Evolutionary conservation across 1,140 invertebrate species (phyloP).

Genomic region (Drosophila sturtevanti): DNA sequence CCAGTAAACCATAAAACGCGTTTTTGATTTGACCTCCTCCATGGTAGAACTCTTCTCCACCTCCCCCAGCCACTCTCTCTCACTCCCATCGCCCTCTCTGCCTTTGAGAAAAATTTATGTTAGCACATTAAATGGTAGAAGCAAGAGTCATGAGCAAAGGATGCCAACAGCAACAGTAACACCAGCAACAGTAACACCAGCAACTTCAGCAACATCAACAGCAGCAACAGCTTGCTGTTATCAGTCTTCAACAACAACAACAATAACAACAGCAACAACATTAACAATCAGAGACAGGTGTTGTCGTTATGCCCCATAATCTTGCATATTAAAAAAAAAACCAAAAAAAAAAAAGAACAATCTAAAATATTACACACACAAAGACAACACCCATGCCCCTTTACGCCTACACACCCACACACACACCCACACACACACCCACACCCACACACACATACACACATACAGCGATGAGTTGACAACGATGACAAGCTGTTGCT

Average conservation of each 20-base stretch:
- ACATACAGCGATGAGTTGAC: conserved; percentile 9
- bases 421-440: conserved; percentile 14
- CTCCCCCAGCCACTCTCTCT: background rate
- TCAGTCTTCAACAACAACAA: conserved; percentile 10
- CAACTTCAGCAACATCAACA: too few species aligned
- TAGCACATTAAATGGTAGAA: conserved; percentile 63
- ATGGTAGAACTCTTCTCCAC: background rate
- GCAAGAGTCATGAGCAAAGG: background rate
- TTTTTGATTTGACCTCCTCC: conserved; percentile 67
- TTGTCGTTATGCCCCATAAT: conserved; percentile 52
- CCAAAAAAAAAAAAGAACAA: background rate
- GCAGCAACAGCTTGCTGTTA: conserved; percentile 58
- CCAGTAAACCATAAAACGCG: conserved; percentile 68
- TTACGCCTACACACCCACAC: background rate
- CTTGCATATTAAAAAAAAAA: conserved; percentile 61
- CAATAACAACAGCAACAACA: conserved; percentile 19
- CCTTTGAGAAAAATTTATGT: conserved; percentile 65
- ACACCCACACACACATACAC: conserved; percentile 20
- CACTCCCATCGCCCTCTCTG: too few species aligned
- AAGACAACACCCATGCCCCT: conserved; percentile 18
- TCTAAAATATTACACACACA: background rate
- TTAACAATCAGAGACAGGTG: conserved; percentile 63
- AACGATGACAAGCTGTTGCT: conserved; percentile 59
- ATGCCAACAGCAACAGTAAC: background rate
- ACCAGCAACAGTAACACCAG: background rate